phyloP scores from a whole-genome alignment of 2,113 vertebrate species.

The Oxygymnocypris stewartii region DNA sequence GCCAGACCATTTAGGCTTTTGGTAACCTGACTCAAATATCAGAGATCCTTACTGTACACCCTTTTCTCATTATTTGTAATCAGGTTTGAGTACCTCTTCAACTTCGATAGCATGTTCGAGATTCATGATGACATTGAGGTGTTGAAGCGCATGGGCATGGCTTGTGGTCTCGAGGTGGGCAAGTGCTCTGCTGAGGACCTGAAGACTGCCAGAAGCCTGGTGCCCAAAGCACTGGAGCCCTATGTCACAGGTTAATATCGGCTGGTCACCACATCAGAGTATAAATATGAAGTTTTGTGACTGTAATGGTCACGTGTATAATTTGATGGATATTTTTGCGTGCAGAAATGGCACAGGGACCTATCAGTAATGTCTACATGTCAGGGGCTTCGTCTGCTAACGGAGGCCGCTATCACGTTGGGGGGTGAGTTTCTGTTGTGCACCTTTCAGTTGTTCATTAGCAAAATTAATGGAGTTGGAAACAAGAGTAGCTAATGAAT shows the following conservation, averaged over 20 bases:
- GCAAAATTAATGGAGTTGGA: neutral
- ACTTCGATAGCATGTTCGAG: conserved; percentile 99
- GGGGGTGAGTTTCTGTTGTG: conserved; percentile 78
- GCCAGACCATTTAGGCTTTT: neutral
- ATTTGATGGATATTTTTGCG: conserved; percentile 18
- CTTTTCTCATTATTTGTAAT: conserved; percentile 11
- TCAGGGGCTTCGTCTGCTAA: conserved; percentile 87
- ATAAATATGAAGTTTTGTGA: neutral
- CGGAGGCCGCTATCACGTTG: conserved; percentile 84
- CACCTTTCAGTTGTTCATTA: neutral
- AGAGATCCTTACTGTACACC: neutral
- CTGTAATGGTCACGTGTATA: neutral
- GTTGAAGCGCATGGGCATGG: conserved; percentile 98
- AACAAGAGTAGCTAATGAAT: neutral
- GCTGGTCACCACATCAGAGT: neutral
- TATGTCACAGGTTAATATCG: conserved; percentile 90
- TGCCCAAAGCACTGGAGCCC: conserved; percentile 96
- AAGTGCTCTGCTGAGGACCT: conserved; percentile 94
- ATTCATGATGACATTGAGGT: conserved; percentile 99
- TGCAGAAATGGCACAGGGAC: conserved; percentile 97
- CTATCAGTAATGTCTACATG: conserved; percentile 91
- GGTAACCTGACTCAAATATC: neutral
- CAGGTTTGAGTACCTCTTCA: conserved; percentile 99
- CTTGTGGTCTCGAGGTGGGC: conserved; percentile 93
- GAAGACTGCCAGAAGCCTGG: conserved; percentile 89